Conservation (phyloP, 2,797 vertebrate genomes). For the Sternarchorhynchus goeldii region DNA sequence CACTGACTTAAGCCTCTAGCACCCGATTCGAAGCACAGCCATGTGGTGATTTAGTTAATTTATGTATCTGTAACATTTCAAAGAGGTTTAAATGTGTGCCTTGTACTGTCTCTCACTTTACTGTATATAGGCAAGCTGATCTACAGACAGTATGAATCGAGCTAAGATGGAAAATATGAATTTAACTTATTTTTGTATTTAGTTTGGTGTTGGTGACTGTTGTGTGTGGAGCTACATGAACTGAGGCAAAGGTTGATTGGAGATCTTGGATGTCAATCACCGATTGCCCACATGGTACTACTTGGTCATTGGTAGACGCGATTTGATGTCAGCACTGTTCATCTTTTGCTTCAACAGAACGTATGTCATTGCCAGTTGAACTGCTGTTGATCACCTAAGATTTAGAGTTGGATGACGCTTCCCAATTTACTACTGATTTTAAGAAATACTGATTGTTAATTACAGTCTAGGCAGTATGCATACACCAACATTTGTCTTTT, state of each 20-base stretch:
- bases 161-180: conserved; percentile 56
- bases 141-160: conserved; percentile 82
- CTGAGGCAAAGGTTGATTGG: conserved; percentile 59
- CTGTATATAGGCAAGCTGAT: conserved; percentile 78
- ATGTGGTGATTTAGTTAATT: conserved; percentile 68
- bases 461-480: not conserved
- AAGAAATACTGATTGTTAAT: conserved; percentile 9
- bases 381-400: conserved; percentile 33
- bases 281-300: conserved; percentile 22
- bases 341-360: not conserved
- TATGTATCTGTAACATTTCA: conserved; percentile 75
- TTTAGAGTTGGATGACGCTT: conserved; percentile 6
- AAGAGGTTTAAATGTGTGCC: conserved; percentile 86
- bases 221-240: conserved; percentile 47
- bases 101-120: conserved; percentile 90
- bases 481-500: not conserved
- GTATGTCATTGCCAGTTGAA: conserved; percentile 18
- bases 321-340: not conserved
- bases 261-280: conserved; percentile 23
- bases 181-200: conserved; percentile 59
- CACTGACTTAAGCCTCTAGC: conserved; percentile 23
- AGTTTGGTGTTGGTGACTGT: conserved; percentile 49
- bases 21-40: conserved; percentile 61
- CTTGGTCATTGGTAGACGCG: conserved; percentile 1
- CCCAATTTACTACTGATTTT: conserved; percentile 45